Base-by-base conservation (phyloP, 2,797 vertebrate genomes). In the Chaunax sp. region DNA sequence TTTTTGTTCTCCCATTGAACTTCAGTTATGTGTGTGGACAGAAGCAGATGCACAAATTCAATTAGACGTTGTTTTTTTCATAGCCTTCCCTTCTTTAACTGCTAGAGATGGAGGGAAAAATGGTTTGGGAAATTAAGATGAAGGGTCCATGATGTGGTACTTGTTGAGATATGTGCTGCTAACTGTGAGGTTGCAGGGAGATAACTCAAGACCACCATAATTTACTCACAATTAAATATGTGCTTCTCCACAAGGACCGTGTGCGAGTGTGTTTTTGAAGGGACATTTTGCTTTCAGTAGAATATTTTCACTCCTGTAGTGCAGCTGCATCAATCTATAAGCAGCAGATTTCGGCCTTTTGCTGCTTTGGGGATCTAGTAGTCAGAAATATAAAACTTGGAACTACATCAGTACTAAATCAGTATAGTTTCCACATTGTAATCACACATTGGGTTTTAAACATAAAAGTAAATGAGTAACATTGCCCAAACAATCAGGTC, bases 11-110 rank as follows among this genome's bases (percentile, higher is more conserved):
- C 69, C 53, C 58, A 69, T 83, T 82, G 83, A 91, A 87, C 74
- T 85, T 77, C 73, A 87, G 83, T 73, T 85, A 75, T 83, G 58
- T 73, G 77, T 52, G 49, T 72, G 44, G 49, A 54, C 68, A 82
- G 82, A 82, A 81, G 77, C 84, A 89, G 83, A 82, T 86, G 78
- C 49, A 86, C 81, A 90, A 87, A 92, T 92, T 93, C 89, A 90
- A 91, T 93, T 92, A 91, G 85, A 84, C 64, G 54, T 62, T 70
- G 68, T 81, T 77, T 70, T 70, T 46, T 28, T 38, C 67, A 74
- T 59, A 80, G 71, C 53, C 56, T 77, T 73, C 50, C 50, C 81
- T 87, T 66, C 73, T 88, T 86, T 84, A 87, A 85, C 83, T 89
- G 83, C 80, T 70, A 84, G 82, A 90, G 84, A 88, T 78, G 75